Evolutionary conservation across 2,113 vertebrate genomes (phyloP), one percentile per base, ranked within the genome.

Genomic region (Poeciliopsis retropinna): DNA sequence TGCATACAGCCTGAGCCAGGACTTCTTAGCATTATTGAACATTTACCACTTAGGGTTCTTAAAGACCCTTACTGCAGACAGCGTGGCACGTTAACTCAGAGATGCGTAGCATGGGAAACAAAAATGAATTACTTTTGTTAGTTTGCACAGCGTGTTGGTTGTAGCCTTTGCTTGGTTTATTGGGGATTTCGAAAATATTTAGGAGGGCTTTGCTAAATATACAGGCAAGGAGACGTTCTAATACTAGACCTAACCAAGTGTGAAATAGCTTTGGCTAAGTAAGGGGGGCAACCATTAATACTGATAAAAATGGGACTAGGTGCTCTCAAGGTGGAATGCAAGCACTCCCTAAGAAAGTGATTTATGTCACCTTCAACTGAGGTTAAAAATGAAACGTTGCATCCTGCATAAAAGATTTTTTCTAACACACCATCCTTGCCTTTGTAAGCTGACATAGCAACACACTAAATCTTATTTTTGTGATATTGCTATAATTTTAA

Each of bases 261-360:
- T 95, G 94, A 94, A 95, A 95, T 95, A 93, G 93, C 93, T 94
- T 93, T 92, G 90, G 92, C 92, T 93, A 94, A 93, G 92, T 94
- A 93, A 91, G 90, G 90, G 51, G 90, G 90, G 91, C 92, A 91
- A 92, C 93, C 92, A 95, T 95, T 95, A 95, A 95, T 95, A 93
- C 92, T 94, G 91, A 95, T 95, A 94, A 94, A 92, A 95, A 87
- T 73, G 79, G 86, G 87, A 88, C 87, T 89, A 92, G 91, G 89
- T 93, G 87, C 85, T 92, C 92, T 94, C 92, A 94, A 95, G 93
- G 94, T 95, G 93, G 92, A 91, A 92, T 94, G 90, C 88, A 92
- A 92, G 88, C 90, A 91, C 86, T 86, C 76, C 64, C 87, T 88
- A 89, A 94, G 93, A 93, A 93, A 91, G 86, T 93, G 94, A 95